Evolutionary conservation across 2,113 vertebrate species (phyloP).

Genomic region (Chinchilla lanigera): DNA sequence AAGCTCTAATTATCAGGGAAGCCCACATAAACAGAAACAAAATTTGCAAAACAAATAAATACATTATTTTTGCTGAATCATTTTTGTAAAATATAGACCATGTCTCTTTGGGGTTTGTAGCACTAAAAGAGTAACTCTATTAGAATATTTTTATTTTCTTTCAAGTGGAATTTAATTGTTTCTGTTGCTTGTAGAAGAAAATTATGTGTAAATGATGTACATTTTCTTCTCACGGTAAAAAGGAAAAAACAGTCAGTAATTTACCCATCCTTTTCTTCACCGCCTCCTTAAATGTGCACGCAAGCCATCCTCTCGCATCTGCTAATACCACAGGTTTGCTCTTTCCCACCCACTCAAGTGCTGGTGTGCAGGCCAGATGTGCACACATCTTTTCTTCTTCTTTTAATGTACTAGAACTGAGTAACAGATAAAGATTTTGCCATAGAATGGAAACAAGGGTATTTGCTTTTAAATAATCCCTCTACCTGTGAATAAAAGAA

Average conservation of each 20-base stretch:
- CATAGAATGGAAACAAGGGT: rapidly evolving
- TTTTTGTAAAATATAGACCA: neutral
- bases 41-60: neutral
- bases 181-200: neutral
- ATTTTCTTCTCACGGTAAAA: neutral
- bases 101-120: neutral
- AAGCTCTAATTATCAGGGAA: neutral
- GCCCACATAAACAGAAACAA: neutral
- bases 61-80: neutral
- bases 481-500: slow-evolving; percentile 64
- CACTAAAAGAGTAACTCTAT: neutral
- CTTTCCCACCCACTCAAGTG: neutral
- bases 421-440: neutral
- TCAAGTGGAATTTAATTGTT: neutral
- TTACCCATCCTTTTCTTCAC: neutral
- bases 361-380: neutral
- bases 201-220: neutral
- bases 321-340: neutral
- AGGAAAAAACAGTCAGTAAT: neutral
- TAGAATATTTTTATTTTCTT: neutral
- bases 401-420: neutral
- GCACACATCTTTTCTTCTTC: neutral
- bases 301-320: neutral
- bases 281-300: neutral
- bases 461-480: slow-evolving; percentile 49